These are phyloP conservation scores for Malachius bipustulatus DNA, from an alignment of 2,888 invertebrate species.

Conservation along the genomic window DNA sequence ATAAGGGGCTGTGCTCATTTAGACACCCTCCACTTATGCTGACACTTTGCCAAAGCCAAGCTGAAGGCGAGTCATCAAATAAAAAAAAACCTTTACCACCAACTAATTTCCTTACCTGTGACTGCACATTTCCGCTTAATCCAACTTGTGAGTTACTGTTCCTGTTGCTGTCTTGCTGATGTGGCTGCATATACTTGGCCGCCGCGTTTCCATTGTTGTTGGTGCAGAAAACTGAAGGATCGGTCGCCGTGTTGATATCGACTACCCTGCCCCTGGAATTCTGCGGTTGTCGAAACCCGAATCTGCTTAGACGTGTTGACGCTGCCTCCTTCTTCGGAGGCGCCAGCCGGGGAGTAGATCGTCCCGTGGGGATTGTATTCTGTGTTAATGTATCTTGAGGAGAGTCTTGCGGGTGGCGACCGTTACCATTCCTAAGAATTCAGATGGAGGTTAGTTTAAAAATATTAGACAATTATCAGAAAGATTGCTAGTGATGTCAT, in stretches of 20 bases:
- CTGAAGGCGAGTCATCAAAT: too few species aligned
- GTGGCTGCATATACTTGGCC: too few species aligned
- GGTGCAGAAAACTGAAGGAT: slow-evolving; percentile 5
- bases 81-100: too few species aligned
- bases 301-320: slow-evolving; percentile 54
- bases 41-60: too few species aligned
- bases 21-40: too few species aligned
- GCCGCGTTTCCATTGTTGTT: too few species aligned
- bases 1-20: too few species aligned
- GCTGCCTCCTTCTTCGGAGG: slow-evolving; percentile 57
- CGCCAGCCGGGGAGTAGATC: slow-evolving; percentile 52
- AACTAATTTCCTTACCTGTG: slow-evolving; percentile 22
- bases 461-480: too few species aligned
- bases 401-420: slow-evolving; percentile 31
- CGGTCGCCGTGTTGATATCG: slow-evolving; percentile 44
- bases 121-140: slow-evolving; percentile 17
- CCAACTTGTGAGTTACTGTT: slow-evolving; percentile 18
- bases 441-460: too few species aligned
- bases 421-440: slow-evolving; percentile 10
- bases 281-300: slow-evolving; percentile 59
- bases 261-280: slow-evolving; percentile 54
- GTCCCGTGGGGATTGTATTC: slow-evolving; percentile 41
- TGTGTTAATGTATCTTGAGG: slow-evolving; percentile 26
- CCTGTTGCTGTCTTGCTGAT: slow-evolving; percentile 20
- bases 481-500: too few species aligned